Evolutionary conservation across 2,888 invertebrate species (phyloP).

Genomic region (Drosophila conformis): DNA sequence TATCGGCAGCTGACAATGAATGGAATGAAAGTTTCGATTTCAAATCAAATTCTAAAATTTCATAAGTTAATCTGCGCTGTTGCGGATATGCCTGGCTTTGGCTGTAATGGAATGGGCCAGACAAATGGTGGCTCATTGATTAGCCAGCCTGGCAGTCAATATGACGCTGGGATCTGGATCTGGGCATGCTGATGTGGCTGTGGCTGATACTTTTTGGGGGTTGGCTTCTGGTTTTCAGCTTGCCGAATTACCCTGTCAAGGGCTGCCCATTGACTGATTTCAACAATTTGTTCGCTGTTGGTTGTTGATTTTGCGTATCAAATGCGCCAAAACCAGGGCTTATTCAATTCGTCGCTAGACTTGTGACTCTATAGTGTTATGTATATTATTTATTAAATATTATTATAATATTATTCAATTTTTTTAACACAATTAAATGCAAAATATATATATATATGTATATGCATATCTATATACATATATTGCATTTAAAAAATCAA

Average conservation of each 20-base stretch:
- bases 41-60: slow-evolving; percentile 33
- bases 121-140: slow-evolving; percentile 64
- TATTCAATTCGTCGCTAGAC: neutral
- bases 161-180: slow-evolving; percentile 19
- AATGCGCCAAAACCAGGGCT: neutral
- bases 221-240: slow-evolving; percentile 37
- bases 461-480: too few species aligned
- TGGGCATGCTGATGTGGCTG: slow-evolving; percentile 8
- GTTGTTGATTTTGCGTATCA: neutral
- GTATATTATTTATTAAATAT: too few species aligned
- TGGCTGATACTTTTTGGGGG: slow-evolving; percentile 38
- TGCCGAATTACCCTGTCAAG: slow-evolving; percentile 28
- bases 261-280: slow-evolving; percentile 51
- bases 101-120: slow-evolving; percentile 4
- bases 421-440: neutral
- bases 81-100: neutral
- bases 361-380: neutral
- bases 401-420: neutral
- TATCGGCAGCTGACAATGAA: neutral
- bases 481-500: neutral
- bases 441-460: neutral
- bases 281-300: slow-evolving; percentile 35
- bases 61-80: slow-evolving; percentile 20
- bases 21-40: slow-evolving; percentile 12
- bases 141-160: slow-evolving; percentile 41